Evolutionary conservation across 2,797 vertebrate genomes (phyloP), one percentile per base, ranked within the genome.

Genomic region (Nannoperca australis): DNA sequence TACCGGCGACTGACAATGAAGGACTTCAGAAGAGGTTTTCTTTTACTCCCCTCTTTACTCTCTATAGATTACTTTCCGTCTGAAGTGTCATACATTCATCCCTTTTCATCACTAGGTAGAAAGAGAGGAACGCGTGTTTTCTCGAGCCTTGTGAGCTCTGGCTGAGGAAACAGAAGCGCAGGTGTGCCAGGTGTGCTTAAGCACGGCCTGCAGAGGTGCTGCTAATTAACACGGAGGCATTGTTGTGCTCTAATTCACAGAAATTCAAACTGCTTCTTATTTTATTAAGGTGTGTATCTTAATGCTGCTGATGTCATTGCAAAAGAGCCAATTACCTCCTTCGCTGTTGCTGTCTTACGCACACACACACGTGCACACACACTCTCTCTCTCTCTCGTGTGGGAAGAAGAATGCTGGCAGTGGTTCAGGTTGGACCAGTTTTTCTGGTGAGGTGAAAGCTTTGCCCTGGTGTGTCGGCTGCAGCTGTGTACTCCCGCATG

Each of bases 71-170:
- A 66, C 32, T 62, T 42, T 73, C n/a, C 62, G 61, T 88, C 58
- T 89, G 77, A 88, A 90, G 86, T 87, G 73, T 79, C 73, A 70
- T 65, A 30, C 36, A 51, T 71, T 81, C 68, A 55, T 66, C 73
- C 61, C 50, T 79, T 80, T 83, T 78, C 85, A 84, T 59, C 77
- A 34, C 55, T 0, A 18, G 56, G 40, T 44, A 34, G 27, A 72
- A 56, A 58, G 65, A 56, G 38, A 58, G 62, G 32, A 53, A 40
- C 47, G 63, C 22, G 77, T 36, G 62, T 78, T 73, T 79, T 53
- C 65, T 17, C 1, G 27, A 49, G 40, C 54, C 14, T 79, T 27
- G 40, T 4, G 38, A 58, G 34, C 58, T 64, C 34, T 34, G 59
- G 36, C 32, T 20, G 42, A 22, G 27, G 56, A 53, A 54, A 44